These are phyloP conservation scores for Zeuzera pyrina DNA, from an alignment of 2,888 invertebrate genomes.

Conservation along the genomic window DNA sequence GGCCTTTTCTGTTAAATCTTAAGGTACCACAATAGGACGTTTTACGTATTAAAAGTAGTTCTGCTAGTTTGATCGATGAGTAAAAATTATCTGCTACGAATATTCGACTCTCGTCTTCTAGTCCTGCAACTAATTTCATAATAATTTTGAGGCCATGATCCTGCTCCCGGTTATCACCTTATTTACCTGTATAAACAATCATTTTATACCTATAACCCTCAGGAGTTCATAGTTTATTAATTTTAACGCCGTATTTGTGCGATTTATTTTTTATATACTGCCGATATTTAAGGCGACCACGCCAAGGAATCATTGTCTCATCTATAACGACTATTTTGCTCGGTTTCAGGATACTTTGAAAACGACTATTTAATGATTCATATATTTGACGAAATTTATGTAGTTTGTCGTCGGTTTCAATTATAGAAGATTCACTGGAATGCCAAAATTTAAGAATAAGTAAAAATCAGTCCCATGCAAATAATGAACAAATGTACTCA, in stretches of 20 bases:
- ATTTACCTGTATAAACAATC: conserved; percentile 20
- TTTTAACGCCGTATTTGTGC: conserved; percentile 28
- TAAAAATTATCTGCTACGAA: conserved; percentile 26
- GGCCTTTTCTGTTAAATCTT: too few species aligned
- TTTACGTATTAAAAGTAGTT: too few species aligned
- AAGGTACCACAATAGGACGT: too few species aligned
- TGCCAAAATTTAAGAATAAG: conserved; percentile 22
- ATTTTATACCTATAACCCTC: conserved; percentile 21
- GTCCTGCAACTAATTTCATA: conserved; percentile 10
- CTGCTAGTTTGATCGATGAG: conserved; percentile 19
- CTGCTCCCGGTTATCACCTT: conserved; percentile 8
- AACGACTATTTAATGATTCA: conserved; percentile 10
- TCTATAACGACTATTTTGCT: conserved; percentile 26
- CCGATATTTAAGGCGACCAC: conserved; percentile 24
- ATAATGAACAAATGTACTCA: conserved; percentile 16
- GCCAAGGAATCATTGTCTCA: conserved; percentile 29
- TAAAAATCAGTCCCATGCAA: conserved; percentile 21
- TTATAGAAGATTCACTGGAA: conserved; percentile 17
- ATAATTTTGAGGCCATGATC: conserved; percentile 9
- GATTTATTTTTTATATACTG: conserved; percentile 29
- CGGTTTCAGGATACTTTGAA: conserved; percentile 17
- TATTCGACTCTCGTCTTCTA: conserved; percentile 17
- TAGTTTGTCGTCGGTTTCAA: conserved; percentile 11
- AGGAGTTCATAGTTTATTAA: conserved; percentile 27
- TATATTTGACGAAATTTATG: conserved; percentile 13